These are phyloP conservation scores for Endotricha flammealis DNA, from an alignment of 2,888 invertebrate species.

Conservation along the genomic window DNA sequence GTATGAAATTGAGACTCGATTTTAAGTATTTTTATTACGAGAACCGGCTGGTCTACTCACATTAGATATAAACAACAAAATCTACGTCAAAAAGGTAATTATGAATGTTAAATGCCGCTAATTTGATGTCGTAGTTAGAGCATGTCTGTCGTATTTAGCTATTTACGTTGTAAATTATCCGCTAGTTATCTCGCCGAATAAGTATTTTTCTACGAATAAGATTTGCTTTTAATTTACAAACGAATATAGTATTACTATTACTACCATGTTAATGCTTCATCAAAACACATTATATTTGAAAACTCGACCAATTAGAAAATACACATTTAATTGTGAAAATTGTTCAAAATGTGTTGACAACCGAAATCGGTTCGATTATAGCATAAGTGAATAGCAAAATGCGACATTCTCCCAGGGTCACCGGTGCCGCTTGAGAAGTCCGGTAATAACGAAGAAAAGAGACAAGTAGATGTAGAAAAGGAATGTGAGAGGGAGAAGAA, in stretches of 20 bases:
- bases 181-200: too few relatives aligned
- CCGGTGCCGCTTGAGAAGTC: conserved; percentile 48
- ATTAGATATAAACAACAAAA: neutral
- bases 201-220: too few relatives aligned
- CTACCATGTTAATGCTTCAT: too few relatives aligned
- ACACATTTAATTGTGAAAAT: too few relatives aligned
- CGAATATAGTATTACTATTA: too few relatives aligned
- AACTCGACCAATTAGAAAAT: too few relatives aligned
- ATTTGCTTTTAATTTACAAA: too few relatives aligned
- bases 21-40: too few relatives aligned
- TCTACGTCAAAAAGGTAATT: neutral
- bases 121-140: conserved; percentile 33
- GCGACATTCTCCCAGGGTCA: conserved; percentile 57
- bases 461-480: conserved; percentile 45
- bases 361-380: conserved; percentile 14
- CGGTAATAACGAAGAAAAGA: conserved; percentile 50
- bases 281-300: too few relatives aligned
- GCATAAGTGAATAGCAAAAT: conserved; percentile 27
- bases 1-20: too few relatives aligned
- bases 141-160: conserved; percentile 25
- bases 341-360: too few relatives aligned
- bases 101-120: neutral
- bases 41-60: neutral
- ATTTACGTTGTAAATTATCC: too few relatives aligned
- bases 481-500: conserved; percentile 44